Conservation (phyloP, 2,113 vertebrate genomes). For the Nyctereutes procyonoides region DNA sequence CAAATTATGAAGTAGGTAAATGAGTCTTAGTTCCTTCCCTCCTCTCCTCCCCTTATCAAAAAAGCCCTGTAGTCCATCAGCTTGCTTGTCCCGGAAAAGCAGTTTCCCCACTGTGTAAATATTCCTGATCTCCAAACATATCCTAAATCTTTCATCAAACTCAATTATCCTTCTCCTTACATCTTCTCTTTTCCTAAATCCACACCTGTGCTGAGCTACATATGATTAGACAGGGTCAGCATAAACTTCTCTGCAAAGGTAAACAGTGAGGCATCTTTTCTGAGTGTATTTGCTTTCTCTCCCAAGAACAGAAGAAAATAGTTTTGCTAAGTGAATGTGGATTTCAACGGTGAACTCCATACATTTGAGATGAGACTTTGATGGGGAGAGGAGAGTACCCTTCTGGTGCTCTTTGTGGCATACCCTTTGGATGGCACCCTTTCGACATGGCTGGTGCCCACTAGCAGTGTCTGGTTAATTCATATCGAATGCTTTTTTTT, state of each 20-base stretch:
- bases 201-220: background rate
- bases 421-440: background rate
- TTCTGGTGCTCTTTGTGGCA: background rate
- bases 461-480: background rate
- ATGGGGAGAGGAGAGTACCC: background rate
- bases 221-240: background rate
- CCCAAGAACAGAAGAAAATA: background rate
- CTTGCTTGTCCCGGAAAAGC: background rate
- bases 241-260: background rate
- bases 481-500: background rate
- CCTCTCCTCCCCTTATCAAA: background rate
- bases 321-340: conserved; percentile 37
- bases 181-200: background rate
- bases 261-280: background rate
- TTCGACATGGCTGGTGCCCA: background rate
- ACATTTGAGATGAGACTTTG: background rate
- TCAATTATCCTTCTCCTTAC: background rate
- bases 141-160: conserved; percentile 20
- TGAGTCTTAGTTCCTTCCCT: background rate
- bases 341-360: background rate
- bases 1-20: background rate
- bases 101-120: background rate
- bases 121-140: background rate
- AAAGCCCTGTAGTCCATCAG: background rate
- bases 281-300: background rate